These are phyloP conservation scores for Labeo catla DNA, from an alignment of 2,113 vertebrate species.

Conservation along the genomic window DNA sequence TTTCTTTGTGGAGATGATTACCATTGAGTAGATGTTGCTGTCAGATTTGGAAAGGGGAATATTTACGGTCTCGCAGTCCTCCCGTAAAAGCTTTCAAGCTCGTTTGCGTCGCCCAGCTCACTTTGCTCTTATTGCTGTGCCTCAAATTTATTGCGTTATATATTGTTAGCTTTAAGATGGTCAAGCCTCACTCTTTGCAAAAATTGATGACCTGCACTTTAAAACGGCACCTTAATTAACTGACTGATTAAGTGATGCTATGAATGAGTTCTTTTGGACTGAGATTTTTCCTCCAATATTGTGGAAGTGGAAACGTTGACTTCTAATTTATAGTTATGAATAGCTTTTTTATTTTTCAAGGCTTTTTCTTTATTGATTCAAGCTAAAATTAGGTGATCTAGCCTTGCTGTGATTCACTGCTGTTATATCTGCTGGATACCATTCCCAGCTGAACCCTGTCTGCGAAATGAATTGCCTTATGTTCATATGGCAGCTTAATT, in stretches of 20 bases:
- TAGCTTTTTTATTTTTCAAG: not conserved
- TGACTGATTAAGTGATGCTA: not conserved
- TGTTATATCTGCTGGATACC: not conserved
- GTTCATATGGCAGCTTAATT: slow-evolving; percentile 8
- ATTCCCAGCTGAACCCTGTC: slow-evolving; percentile 1
- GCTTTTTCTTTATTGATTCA: not conserved
- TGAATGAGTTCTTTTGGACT: not conserved
- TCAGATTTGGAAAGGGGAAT: not conserved
- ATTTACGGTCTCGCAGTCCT: not conserved
- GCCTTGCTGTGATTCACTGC: not conserved
- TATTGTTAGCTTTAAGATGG: slow-evolving; percentile 17
- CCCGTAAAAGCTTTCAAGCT: slow-evolving; percentile 19
- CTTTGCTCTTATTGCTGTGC: slow-evolving; percentile 7
- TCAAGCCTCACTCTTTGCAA: not conserved
- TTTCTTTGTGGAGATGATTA: slow-evolving; percentile 7
- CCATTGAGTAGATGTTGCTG: slow-evolving; percentile 1
- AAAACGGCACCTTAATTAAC: slow-evolving; percentile 9
- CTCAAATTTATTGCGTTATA: slow-evolving; percentile 18
- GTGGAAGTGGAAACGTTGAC: not conserved
- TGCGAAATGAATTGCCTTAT: not conserved
- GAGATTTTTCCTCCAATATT: not conserved
- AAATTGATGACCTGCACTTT: slow-evolving; percentile 7
- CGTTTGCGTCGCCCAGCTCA: not conserved
- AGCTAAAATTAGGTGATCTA: not conserved
- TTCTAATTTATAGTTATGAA: not conserved